Evolutionary conservation across 2,888 invertebrate genomes (phyloP).

Genomic region (Catocala fraxini): DNA sequence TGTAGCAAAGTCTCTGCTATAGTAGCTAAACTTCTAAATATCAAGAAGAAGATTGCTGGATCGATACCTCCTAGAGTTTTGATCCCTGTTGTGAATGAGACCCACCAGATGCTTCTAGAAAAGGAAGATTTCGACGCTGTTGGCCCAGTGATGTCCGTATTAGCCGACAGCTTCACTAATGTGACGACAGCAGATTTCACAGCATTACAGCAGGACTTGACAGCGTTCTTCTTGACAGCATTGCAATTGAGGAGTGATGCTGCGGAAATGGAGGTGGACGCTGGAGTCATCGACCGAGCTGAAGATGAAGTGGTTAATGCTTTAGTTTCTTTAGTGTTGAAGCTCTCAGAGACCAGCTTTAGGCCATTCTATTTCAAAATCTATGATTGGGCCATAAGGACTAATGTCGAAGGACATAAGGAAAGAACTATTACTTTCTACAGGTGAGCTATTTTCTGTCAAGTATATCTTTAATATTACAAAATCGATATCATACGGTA

Average conservation of each 20-base stretch:
- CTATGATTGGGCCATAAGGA: conserved; percentile 94
- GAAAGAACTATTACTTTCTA: conserved; percentile 94
- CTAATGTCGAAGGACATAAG: conserved; percentile 86
- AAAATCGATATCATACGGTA: too few relatives aligned
- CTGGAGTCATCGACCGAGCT: conserved; percentile 84
- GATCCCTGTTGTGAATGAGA: conserved; percentile 91
- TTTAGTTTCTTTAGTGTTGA: conserved; percentile 93
- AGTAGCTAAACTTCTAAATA: conserved; percentile 87
- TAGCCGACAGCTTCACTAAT: conserved; percentile 91
- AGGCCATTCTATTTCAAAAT: conserved; percentile 95
- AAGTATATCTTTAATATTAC: too few relatives aligned
- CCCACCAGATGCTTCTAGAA: conserved; percentile 88
- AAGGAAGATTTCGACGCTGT: conserved; percentile 89
- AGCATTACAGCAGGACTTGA: conserved; percentile 90
- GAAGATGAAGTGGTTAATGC: conserved; percentile 93
- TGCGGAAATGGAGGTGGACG: conserved; percentile 64
- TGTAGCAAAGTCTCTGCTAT: conserved; percentile 85
- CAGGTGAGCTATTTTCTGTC: conserved; percentile 75
- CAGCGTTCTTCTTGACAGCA: conserved; percentile 91
- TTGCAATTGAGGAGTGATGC: conserved; percentile 90
- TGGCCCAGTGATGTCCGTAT: conserved; percentile 91
- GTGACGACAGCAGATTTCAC: conserved; percentile 89
- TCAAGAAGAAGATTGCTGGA: conserved; percentile 90
- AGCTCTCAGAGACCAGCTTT: conserved; percentile 96
- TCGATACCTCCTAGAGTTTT: conserved; percentile 92